Percentiles rank a stretch among this genome's conserved stretches.
phyloP scores from a whole-genome alignment of 2,113 vertebrate species.

The Muscicapa adusta region DNA sequence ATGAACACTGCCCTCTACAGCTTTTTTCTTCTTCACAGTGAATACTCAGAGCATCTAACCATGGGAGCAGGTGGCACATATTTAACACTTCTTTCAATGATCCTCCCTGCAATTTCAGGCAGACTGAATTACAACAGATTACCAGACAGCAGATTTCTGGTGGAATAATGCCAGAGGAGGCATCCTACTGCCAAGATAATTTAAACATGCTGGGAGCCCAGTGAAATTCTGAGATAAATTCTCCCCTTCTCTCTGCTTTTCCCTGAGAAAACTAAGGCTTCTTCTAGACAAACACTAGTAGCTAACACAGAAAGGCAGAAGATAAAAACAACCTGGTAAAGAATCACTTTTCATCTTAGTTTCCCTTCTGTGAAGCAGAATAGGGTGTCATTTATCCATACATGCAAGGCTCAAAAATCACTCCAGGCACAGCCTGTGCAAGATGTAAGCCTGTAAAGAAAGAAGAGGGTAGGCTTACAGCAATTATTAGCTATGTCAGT shows the following conservation, averaged over 20 bases:
- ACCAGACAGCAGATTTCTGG: constrained; percentile 24
- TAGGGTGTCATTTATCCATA: background rate
- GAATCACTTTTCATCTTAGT: background rate
- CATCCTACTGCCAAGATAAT: constrained; percentile 12
- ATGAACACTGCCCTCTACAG: background rate
- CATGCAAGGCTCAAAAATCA: background rate
- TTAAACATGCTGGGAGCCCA: constrained; percentile 6
- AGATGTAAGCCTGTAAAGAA: background rate
- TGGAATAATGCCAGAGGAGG: constrained; percentile 28
- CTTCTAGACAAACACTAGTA: background rate
- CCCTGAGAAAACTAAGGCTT: background rate
- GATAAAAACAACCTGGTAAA: background rate
- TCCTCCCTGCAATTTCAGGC: background rate
- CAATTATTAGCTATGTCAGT: background rate
- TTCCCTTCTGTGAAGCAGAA: background rate
- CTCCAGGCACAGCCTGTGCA: background rate
- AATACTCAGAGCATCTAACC: background rate
- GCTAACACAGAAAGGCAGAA: background rate
- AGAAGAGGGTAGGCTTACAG: background rate
- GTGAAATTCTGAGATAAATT: background rate
- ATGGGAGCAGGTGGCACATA: background rate
- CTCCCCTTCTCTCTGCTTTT: background rate
- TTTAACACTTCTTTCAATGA: background rate
- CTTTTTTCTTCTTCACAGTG: background rate
- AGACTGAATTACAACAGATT: constrained; percentile 15